Conservation (phyloP, 2,888 invertebrate genomes). For the Archips xylosteana region DNA sequence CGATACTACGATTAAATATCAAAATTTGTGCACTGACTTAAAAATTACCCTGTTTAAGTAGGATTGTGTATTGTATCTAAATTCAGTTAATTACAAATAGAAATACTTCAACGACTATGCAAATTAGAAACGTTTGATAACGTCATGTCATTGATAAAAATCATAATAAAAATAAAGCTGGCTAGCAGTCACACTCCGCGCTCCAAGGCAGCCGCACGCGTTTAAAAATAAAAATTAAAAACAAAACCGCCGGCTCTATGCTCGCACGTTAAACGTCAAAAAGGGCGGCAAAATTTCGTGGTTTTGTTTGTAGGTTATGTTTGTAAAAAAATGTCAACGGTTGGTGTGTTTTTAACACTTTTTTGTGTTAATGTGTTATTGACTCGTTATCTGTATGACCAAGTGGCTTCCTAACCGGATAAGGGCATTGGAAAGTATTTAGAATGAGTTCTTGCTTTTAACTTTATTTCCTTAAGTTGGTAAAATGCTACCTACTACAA, state of each 20-base stretch:
- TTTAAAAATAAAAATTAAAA: slow-evolving; percentile 31
- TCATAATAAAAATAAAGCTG: slow-evolving; percentile 31
- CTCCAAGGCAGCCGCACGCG: slow-evolving; percentile 25
- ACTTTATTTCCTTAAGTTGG: neutral
- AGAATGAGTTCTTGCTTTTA: neutral
- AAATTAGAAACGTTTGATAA: slow-evolving; percentile 23
- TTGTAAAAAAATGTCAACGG: neutral
- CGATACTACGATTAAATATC: no score
- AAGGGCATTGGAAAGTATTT: slow-evolving; percentile 14
- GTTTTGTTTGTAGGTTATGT: neutral
- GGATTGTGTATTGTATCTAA: neutral
- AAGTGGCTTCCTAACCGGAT: neutral
- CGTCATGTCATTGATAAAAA: slow-evolving; percentile 29
- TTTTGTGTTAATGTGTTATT: slow-evolving; percentile 14
- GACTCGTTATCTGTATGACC: slow-evolving; percentile 11
- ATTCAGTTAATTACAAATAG: no score
- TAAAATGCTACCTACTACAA: neutral
- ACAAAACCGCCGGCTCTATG: slow-evolving; percentile 7
- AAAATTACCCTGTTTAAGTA: no score
- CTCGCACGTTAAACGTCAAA: slow-evolving; percentile 19
- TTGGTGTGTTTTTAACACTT: neutral
- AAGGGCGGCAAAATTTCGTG: slow-evolving; percentile 6
- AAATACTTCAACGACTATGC: neutral
- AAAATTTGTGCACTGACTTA: no score
- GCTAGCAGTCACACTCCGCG: slow-evolving; percentile 12